Base-by-base conservation (phyloP, 2,113 vertebrate genomes). In the Laticauda laticaudata region DNA sequence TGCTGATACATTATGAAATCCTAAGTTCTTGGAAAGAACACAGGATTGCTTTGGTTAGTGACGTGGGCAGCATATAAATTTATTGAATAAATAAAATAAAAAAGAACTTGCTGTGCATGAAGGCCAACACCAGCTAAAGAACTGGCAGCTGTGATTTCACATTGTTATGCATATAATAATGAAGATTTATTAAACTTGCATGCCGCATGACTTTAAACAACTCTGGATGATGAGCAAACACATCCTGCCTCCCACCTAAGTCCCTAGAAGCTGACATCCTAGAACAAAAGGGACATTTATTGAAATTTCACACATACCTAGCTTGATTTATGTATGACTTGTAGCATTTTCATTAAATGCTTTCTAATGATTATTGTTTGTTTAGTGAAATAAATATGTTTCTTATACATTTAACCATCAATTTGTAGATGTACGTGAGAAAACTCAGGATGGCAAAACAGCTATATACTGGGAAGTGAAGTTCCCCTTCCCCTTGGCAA, bases 401-500 rank as follows among this genome's bases (percentile, higher is more conserved):
- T 59, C 39, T 53, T 86, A 0, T 88, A 18, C 87, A 94, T 64
- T 94, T 85, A 90, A 89, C 92, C n/a, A 91, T 51, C 59, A n/a
- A 94, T 94, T 75, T 39, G 0, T 57, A 98, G 98, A 97, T 55
- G 94, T 98, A 23, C 94, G 96, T 90, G 98, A 99, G 95, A 94
- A 97, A 81, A 98, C 97, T 53, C 97, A 96, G 0, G 91, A 95
- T 39, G 98, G 98, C 92, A 95, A 98, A 95, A 96, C 91, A 0
- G 97, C 98, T 2, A 98, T 99, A 93, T 99, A 99, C 98, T 99
- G 99, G 99, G 98, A 99, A 95, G 98, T 99, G 92, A 99, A 99
- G 87, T 99, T 99, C 97, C 99, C 99, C 0, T 98, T 99, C 45
- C 98, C 98, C 53, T 93, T 99, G 95, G 98, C 98, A 29, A 99